These are phyloP conservation scores for Unio pictorum DNA, from an alignment of 2,888 invertebrate genomes.

Conservation along the genomic window DNA sequence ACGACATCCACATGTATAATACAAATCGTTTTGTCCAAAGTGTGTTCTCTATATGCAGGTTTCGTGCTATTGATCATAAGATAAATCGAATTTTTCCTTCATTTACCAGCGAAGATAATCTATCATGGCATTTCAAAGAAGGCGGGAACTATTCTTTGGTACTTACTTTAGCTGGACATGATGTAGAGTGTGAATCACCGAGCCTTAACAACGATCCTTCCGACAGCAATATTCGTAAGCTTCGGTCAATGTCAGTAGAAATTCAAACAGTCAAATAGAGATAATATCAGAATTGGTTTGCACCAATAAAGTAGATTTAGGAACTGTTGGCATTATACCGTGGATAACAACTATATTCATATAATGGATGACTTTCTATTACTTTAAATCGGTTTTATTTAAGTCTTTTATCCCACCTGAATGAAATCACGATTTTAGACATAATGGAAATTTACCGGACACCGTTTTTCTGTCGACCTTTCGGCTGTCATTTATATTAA, in stretches of 20 bases:
- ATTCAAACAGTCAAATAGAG: no score
- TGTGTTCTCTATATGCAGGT: no score
- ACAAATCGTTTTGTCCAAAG: no score
- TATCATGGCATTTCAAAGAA: conserved; percentile 35
- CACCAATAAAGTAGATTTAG: no score
- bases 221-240: conserved; percentile 55
- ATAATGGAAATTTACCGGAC: no score
- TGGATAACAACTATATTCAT: neutral
- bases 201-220: conserved; percentile 33
- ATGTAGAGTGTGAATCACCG: conserved; percentile 19
- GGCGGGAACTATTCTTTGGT: conserved; percentile 44
- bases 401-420: no score
- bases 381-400: neutral
- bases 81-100: neutral
- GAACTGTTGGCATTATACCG: no score
- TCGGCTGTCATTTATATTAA: no score
- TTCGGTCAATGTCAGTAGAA: neutral
- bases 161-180: conserved; percentile 16
- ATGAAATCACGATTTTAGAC: no score
- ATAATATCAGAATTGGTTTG: no score
- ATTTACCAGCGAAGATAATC: conserved; percentile 32
- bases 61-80: neutral
- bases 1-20: no score
- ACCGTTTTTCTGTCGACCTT: no score
- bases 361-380: neutral